Base-by-base conservation (phyloP, 2,888 invertebrate species). In the Philonicus albiceps region DNA sequence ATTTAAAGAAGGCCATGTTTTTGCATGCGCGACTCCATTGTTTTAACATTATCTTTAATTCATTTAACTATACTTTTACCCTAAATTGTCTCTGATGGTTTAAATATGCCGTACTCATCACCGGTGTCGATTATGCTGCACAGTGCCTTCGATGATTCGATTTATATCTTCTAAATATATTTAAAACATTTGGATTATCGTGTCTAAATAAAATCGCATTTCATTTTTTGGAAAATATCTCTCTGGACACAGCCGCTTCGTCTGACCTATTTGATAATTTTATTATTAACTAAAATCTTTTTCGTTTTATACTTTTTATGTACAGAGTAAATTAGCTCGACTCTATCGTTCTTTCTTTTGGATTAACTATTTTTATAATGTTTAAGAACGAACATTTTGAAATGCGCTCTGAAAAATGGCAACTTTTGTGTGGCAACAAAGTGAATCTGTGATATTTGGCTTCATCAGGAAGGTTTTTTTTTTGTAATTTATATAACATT, bases 201-300 rank as follows among this genome's bases (percentile, higher is more conserved):
- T 27, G 11, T 19, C 34, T 19, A 43, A 64, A 13, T 31, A 64
- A 37, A 83, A 31, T 83, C 83, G 40, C 83, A 64, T 83, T 53
- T 80, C 55, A 80, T 22, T 34, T 22, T 34, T 64, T 76, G 76
- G 40, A 76, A 76, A 76, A 76, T 83, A 83, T 83, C 72, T 64
- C 37, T 30, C 80, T 83, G 83, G 49, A 83, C 83, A 83, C 83
- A 83, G 83, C 83, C 83, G 34, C 34, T 83, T 83, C 83, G 16
- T 83, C 72, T 83, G 72, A 64, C 34, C 72, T 83, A 31, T 22
- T 76, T 40, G 40, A 76, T 76, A 37, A 76, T 76, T 43, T 40
- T 19, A 76, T 75, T 75, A 55, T 64, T 64, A 64, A 27, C 64
- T 64, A 64, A 64, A 64, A 64, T 64, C 64, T 64, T 64, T 27